Conservation (phyloP, 2,888 invertebrate genomes). For the Chromoteleia sp. region DNA sequence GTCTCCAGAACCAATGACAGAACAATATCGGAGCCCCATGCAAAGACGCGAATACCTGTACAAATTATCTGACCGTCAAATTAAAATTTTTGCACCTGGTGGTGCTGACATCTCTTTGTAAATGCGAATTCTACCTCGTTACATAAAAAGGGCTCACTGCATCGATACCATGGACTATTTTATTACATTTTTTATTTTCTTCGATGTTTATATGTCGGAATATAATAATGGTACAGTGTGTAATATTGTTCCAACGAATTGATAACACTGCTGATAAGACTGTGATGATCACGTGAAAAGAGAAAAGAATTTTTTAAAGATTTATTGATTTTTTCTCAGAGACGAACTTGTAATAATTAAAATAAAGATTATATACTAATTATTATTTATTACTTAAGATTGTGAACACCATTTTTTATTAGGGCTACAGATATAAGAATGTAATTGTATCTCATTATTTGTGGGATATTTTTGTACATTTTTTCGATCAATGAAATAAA, state of each 20-base stretch:
- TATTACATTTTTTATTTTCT: slow-evolving; percentile 20
- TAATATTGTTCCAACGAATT: slow-evolving; percentile 3
- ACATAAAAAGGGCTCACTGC: not conserved
- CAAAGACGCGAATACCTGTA: slow-evolving; percentile 86
- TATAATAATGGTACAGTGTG: not conserved
- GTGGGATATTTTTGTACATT: slow-evolving; percentile 22
- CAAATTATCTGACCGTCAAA: slow-evolving; percentile 90
- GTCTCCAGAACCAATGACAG: slow-evolving; percentile 76
- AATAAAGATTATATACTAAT: not conserved
- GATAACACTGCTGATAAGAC: slow-evolving; percentile 22
- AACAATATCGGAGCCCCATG: slow-evolving; percentile 76
- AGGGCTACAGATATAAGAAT: not conserved
- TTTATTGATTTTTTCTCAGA: not conserved
- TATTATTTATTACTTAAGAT: not conserved
- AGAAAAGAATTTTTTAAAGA: not conserved
- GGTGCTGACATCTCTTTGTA: slow-evolving; percentile 47
- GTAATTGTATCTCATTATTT: slow-evolving; percentile 7
- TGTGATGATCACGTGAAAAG: slow-evolving; percentile 9
- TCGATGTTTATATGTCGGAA: not conserved
- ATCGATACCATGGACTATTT: slow-evolving; percentile 1
- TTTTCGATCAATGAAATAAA: slow-evolving; percentile 8
- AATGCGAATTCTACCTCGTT: not conserved
- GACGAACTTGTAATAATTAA: not conserved
- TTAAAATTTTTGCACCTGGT: slow-evolving; percentile 91
- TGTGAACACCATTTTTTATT: not conserved